These are phyloP conservation scores for Syngnathus acus DNA, from an alignment of 2,797 vertebrate genomes.

Conservation along the genomic window DNA sequence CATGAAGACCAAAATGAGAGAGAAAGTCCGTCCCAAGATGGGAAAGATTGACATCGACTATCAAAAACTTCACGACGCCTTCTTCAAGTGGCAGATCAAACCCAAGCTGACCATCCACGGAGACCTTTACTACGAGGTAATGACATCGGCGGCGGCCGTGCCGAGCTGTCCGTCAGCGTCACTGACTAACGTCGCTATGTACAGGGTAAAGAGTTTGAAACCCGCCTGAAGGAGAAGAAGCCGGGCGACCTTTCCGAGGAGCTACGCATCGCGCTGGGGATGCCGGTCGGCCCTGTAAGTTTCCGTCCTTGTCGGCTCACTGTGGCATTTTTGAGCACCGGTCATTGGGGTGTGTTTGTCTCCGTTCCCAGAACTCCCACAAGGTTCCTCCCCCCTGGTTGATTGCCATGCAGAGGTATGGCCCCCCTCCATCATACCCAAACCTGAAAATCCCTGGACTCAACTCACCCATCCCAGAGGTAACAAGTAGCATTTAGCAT, in stretches of 20 bases:
- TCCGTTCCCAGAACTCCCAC: slow-evolving; percentile 77
- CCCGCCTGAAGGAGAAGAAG: slow-evolving; percentile 90
- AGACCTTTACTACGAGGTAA: slow-evolving; percentile 89
- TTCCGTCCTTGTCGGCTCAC: neutral
- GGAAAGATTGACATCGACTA: slow-evolving; percentile 96
- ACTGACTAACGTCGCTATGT: slow-evolving; percentile 5
- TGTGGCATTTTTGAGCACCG: neutral
- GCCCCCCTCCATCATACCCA: slow-evolving; percentile 90
- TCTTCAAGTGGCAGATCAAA: slow-evolving; percentile 97
- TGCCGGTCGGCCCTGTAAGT: slow-evolving; percentile 87
- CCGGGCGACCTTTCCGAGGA: slow-evolving; percentile 88
- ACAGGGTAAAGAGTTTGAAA: slow-evolving; percentile 94
- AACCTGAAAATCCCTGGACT: slow-evolving; percentile 90
- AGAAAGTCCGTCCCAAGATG: slow-evolving; percentile 93
- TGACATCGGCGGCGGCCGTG: fast-evolving
- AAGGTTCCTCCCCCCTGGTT: slow-evolving; percentile 92
- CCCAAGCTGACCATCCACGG: slow-evolving; percentile 91
- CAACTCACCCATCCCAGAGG: slow-evolving; percentile 89
- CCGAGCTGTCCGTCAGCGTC: neutral
- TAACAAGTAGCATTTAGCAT: slow-evolving; percentile 24
- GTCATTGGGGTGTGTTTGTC: neutral
- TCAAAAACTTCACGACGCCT: slow-evolving; percentile 92
- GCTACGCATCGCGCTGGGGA: slow-evolving; percentile 84
- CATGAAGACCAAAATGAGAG: slow-evolving; percentile 95
- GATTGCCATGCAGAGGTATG: slow-evolving; percentile 93